Evolutionary conservation across 2,888 invertebrate genomes (phyloP).

Genomic region (Drosophila paucipuncta): DNA sequence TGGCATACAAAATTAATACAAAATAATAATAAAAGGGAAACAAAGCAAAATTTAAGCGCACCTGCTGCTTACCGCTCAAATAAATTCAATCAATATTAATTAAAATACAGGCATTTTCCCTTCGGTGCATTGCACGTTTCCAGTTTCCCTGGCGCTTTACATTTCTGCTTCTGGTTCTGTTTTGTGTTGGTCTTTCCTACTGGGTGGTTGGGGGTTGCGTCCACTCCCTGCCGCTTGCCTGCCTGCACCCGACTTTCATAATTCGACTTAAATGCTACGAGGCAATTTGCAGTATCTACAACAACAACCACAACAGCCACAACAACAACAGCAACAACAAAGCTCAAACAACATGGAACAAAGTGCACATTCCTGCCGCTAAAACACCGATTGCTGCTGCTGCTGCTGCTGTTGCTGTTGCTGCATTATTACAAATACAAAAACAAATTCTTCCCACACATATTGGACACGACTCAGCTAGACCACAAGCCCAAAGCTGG

Average conservation of each 20-base stretch:
- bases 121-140: constrained; percentile 31
- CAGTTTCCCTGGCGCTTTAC: neutral
- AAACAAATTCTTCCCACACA: constrained; percentile 29
- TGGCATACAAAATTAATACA: constrained; percentile 33
- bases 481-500: constrained; percentile 34
- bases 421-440: constrained; percentile 66
- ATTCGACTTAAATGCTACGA: constrained; percentile 79
- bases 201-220: neutral
- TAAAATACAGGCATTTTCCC: constrained; percentile 76
- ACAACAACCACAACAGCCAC: constrained; percentile 37
- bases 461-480: constrained; percentile 28
- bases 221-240: constrained; percentile 17
- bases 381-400: constrained; percentile 52
- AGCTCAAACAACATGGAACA: constrained; percentile 61
- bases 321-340: constrained; percentile 33
- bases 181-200: neutral
- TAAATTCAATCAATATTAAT: constrained; percentile 80
- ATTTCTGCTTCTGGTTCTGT: constrained; percentile 49
- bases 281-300: constrained; percentile 74
- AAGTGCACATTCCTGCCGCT: constrained; percentile 73
- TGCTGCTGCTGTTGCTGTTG: constrained; percentile 30
- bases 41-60: constrained; percentile 53
- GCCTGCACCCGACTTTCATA: constrained; percentile 64
- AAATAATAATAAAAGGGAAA: neutral
- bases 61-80: constrained; percentile 47